Evolutionary conservation across 2,113 vertebrate genomes (phyloP).

Genomic region (Jacana jacana): DNA sequence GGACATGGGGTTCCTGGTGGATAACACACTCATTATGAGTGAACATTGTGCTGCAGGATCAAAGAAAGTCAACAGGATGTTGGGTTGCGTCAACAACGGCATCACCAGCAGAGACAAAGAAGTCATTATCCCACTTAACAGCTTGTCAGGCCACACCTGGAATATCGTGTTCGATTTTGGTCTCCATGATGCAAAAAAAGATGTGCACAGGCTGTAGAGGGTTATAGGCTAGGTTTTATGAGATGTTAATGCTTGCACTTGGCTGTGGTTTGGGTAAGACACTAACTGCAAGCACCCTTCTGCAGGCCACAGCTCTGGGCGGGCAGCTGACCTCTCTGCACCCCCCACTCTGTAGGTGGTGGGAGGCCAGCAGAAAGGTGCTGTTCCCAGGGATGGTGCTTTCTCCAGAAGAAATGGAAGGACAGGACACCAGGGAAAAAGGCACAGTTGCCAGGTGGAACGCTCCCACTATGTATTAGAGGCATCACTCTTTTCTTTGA

Average conservation of each 20-base stretch:
- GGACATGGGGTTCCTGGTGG: too few species aligned
- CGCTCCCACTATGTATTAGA: not conserved
- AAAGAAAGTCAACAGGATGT: too few species aligned
- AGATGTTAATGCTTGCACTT: not conserved
- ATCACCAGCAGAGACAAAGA: too few species aligned
- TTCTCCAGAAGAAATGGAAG: not conserved
- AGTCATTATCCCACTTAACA: too few species aligned
- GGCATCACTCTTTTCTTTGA: not conserved
- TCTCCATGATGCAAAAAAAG: not conserved
- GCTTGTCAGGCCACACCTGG: too few species aligned
- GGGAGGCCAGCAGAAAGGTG: not conserved
- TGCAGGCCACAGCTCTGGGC: fast-evolving
- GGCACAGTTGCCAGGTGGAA: not conserved
- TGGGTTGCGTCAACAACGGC: too few species aligned
- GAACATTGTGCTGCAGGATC: too few species aligned
- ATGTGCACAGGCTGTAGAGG: not conserved
- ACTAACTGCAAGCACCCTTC: not conserved
- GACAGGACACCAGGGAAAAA: not conserved
- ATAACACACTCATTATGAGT: too few species aligned
- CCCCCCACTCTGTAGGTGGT: not conserved
- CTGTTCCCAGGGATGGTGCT: not conserved
- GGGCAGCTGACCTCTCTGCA: not conserved
- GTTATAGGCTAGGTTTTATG: not conserved
- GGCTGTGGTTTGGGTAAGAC: not conserved
- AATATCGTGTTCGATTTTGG: not conserved